Conservation (phyloP, 2,797 vertebrate genomes). For the Chiroxiphia lanceolata region DNA sequence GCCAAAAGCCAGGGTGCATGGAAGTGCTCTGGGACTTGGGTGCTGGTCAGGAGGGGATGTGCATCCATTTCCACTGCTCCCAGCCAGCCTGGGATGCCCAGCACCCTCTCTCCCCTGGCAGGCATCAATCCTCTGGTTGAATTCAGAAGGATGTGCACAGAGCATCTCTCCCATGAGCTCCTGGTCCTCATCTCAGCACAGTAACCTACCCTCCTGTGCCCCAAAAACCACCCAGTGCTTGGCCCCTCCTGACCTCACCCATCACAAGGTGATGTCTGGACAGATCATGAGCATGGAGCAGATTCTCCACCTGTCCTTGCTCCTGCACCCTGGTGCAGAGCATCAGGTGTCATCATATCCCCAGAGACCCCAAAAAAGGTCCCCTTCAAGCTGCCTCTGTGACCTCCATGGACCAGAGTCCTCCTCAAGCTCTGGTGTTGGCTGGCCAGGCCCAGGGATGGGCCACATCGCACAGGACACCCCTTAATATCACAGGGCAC, state of each 20-base stretch:
- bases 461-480: fast-evolving
- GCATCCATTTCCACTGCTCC: neutral
- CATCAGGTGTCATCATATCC: fast-evolving
- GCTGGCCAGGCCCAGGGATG: neutral
- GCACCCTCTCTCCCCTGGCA: neutral
- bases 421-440: neutral
- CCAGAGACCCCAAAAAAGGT: neutral
- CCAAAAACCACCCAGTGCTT: fast-evolving
- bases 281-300: fast-evolving
- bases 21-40: neutral
- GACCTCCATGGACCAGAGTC: neutral
- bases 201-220: fast-evolving
- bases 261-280: neutral
- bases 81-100: neutral
- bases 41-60: neutral
- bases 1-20: neutral
- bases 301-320: neutral
- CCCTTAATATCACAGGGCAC: neutral
- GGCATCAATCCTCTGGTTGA: neutral
- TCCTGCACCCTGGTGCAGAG: neutral
- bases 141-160: fast-evolving
- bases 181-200: neutral
- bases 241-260: neutral
- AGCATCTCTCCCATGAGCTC: neutral
- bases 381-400: neutral